phyloP scores from a whole-genome alignment of 2,888 invertebrate species.

The Branchellion lobata region DNA sequence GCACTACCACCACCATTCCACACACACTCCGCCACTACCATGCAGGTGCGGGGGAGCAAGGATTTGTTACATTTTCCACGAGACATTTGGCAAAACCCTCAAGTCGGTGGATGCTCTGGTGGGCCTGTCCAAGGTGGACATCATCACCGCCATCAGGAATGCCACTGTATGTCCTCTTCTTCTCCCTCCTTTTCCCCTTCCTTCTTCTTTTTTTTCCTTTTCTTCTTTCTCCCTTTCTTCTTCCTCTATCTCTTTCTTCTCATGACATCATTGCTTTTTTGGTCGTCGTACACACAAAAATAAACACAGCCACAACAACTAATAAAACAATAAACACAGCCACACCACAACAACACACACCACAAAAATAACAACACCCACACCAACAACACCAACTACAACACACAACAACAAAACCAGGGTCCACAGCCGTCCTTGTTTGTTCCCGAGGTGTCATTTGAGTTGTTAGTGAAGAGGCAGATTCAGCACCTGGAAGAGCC shows the following conservation, averaged over 20 bases:
- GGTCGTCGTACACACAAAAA: too few species aligned
- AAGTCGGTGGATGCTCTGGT: conserved; percentile 92
- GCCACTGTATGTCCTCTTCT: conserved; percentile 72
- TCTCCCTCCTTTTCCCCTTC: too few species aligned
- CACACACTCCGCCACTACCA: neutral
- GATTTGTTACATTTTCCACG: conserved; percentile 99
- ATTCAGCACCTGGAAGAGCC: conserved; percentile 94
- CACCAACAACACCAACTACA: too few species aligned
- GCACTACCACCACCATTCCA: too few species aligned
- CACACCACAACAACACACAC: too few species aligned
- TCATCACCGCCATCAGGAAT: conserved; percentile 96
- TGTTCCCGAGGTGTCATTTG: conserved; percentile 83
- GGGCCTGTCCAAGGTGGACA: conserved; percentile 88
- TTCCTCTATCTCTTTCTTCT: neutral
- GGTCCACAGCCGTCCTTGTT: conserved; percentile 67
- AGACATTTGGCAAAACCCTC: conserved; percentile 91
- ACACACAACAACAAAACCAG: too few species aligned
- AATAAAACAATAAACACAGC: neutral
- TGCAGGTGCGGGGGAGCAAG: conserved; percentile 88
- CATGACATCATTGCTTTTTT: too few species aligned
- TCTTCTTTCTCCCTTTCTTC: neutral
- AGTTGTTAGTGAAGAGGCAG: conserved; percentile 93
- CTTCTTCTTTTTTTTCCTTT: neutral
- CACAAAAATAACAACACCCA: too few species aligned
- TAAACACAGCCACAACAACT: too few species aligned